Conservation (phyloP, 2,113 vertebrate genomes). For the Mormyrus lacerda region DNA sequence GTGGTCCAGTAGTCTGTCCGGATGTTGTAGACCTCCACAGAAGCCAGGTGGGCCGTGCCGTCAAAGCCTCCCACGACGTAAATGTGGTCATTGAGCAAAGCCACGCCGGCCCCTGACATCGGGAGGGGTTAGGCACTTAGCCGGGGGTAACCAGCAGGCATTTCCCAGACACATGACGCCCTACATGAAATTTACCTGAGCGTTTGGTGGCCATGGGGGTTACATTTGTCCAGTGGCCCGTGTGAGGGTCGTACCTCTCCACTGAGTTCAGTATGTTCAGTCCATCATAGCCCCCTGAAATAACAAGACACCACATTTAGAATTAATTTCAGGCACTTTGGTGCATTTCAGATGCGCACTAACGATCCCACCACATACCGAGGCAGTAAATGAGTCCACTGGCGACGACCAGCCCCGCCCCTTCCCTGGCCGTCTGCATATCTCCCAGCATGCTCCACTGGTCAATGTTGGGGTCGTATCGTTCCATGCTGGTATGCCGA, state of each 20-base stretch:
- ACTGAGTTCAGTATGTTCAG: slow-evolving; percentile 96
- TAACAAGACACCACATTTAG: neutral
- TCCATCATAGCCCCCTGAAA: slow-evolving; percentile 90
- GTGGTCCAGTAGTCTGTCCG: slow-evolving; percentile 94
- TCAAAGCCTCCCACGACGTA: slow-evolving; percentile 97
- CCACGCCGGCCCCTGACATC: slow-evolving; percentile 80
- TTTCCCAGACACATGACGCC: neutral
- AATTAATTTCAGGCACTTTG: neutral
- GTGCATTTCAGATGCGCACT: neutral
- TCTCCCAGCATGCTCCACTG: slow-evolving; percentile 99
- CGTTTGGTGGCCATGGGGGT: slow-evolving; percentile 97
- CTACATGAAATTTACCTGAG: slow-evolving; percentile 63
- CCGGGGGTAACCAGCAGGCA: neutral
- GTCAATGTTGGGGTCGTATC: slow-evolving; percentile 97
- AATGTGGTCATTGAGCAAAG: slow-evolving; percentile 92
- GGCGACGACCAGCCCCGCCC: slow-evolving; percentile 90
- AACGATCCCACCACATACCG: slow-evolving; percentile 52
- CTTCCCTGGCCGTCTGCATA: slow-evolving; percentile 96
- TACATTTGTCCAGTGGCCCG: slow-evolving; percentile 95
- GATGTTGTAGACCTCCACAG: slow-evolving; percentile 94
- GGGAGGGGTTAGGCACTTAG: neutral
- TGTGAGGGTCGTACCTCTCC: slow-evolving; percentile 94
- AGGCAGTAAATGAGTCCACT: slow-evolving; percentile 94
- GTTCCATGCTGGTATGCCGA: slow-evolving; percentile 96
- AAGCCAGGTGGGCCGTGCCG: slow-evolving; percentile 88